Evolutionary conservation across 2,797 vertebrate genomes (phyloP).

Genomic region (Pseudochromis fuscus): DNA sequence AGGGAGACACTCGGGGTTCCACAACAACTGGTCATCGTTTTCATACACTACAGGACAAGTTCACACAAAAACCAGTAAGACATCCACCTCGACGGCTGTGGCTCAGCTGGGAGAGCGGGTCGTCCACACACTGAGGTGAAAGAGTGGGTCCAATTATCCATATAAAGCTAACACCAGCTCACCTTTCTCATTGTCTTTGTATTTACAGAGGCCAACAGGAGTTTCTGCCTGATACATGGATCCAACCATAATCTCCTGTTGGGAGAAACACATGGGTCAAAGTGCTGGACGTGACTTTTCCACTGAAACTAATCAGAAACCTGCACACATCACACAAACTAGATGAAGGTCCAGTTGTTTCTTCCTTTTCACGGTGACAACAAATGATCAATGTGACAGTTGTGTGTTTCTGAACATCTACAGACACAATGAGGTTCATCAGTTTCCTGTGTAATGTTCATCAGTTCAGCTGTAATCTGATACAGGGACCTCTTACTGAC

Average conservation of each 20-base stretch:
- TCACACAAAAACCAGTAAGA: background rate
- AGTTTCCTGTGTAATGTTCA: no score
- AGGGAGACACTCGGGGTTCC: constrained; percentile 94
- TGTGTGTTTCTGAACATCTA: background rate
- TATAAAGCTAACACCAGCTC: no score
- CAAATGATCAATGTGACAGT: background rate
- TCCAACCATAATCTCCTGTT: constrained; percentile 99
- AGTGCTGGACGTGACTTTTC: no score
- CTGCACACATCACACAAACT: background rate
- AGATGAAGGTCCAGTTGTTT: background rate
- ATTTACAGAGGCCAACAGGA: constrained; percentile 91
- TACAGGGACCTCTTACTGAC: constrained; percentile 73
- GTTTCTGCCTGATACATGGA: constrained; percentile 99
- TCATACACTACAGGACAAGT: constrained; percentile 89
- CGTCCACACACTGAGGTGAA: no score
- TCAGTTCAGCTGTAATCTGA: background rate
- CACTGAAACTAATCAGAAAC: background rate
- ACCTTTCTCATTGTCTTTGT: constrained; percentile 97
- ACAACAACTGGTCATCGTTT: constrained; percentile 97
- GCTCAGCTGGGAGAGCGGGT: no score
- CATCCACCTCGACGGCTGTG: background rate
- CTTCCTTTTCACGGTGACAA: background rate
- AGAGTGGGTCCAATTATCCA: no score
- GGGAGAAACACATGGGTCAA: constrained; percentile 36
- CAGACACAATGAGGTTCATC: no score